Percentiles rank a stretch among this genome's conserved stretches.
Conservation (phyloP, 35 echinoderm and acorn worm genomes). For the Holothuria glaberrima region DNA sequence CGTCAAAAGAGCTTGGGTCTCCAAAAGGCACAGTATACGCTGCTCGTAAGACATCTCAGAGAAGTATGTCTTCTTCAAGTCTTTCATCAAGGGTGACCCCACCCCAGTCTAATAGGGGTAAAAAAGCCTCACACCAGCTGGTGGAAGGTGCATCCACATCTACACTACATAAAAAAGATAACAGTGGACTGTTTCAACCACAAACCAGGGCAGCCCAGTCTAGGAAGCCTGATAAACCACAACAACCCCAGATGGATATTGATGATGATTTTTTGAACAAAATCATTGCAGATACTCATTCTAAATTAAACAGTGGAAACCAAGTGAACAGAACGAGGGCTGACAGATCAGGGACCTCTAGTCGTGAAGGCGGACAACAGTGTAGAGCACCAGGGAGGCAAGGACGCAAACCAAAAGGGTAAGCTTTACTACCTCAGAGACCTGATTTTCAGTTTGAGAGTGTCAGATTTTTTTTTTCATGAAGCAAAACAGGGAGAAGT, state of each 20-base stretch:
- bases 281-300: neutral
- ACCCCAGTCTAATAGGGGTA: neutral
- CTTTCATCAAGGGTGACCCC: neutral
- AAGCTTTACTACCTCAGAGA: no score
- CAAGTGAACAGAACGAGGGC: no score
- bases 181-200: neutral
- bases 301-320: no score
- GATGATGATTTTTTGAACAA: neutral
- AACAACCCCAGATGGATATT: slow-evolving; percentile 6
- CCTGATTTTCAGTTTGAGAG: no score
- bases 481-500: no score
- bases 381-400: no score
- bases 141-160: neutral
- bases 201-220: neutral
- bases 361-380: no score
- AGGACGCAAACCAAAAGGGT: no score
- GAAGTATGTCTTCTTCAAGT: neutral
- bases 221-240: neutral
- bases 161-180: neutral
- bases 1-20: neutral
- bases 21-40: neutral
- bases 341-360: no score
- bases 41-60: slow-evolving; percentile 17
- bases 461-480: no score
- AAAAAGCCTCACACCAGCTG: neutral